phyloP scores from a whole-genome alignment of 2,888 invertebrate genomes.

The Phlogophora meticulosa region DNA sequence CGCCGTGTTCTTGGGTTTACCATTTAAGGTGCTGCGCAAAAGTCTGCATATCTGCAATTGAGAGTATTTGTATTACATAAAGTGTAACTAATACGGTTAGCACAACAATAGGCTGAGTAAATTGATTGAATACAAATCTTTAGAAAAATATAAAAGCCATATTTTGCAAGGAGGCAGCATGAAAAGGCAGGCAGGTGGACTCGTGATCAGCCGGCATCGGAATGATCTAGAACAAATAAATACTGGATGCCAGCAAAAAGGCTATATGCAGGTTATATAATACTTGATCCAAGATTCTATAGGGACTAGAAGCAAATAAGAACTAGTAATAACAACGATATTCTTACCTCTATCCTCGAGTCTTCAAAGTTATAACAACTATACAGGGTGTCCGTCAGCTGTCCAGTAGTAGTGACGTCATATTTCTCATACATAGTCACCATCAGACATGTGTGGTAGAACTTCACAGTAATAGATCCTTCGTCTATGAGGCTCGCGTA shows the following conservation, averaged over 20 bases:
- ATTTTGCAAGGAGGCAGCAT: not conserved
- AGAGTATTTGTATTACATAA: not conserved
- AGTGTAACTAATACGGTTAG: too few species aligned
- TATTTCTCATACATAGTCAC: constrained; percentile 85
- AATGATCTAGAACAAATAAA: not conserved
- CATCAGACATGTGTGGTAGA: constrained; percentile 91
- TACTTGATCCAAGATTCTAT: not conserved
- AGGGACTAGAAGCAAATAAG: not conserved
- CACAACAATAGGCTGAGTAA: not conserved
- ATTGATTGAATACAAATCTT: not conserved
- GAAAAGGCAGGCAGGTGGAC: not conserved
- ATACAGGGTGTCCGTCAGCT: constrained; percentile 85
- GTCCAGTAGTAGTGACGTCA: constrained; percentile 77
- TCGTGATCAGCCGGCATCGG: not conserved
- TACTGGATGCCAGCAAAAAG: not conserved
- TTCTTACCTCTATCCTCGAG: constrained; percentile 81
- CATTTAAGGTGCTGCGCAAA: constrained; percentile 77
- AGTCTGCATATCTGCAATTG: constrained; percentile 82
- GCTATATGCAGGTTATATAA: not conserved
- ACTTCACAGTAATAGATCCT: constrained; percentile 92
- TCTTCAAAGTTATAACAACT: constrained; percentile 82
- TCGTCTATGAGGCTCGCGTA: constrained; percentile 90
- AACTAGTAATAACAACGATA: not conserved
- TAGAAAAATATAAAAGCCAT: not conserved
- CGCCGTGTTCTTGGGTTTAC: constrained; percentile 82